phyloP scores from a whole-genome alignment of 2,797 vertebrate species.

The Microctenopoma stevenorrisi region DNA sequence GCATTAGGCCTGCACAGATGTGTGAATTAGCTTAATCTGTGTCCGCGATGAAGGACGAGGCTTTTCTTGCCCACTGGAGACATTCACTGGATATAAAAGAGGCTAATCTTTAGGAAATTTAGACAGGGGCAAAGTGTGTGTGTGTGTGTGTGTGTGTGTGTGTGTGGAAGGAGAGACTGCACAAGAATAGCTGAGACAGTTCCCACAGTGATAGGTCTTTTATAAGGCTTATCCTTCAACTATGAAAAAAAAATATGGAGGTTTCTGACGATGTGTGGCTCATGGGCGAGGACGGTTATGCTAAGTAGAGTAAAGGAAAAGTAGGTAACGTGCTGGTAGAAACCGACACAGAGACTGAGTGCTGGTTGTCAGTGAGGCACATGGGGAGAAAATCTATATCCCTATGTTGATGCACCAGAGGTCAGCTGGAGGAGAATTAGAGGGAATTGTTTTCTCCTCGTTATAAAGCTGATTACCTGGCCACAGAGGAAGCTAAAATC shows the following conservation, averaged over 20 bases:
- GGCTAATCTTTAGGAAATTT: conserved; percentile 77
- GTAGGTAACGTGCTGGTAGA: conserved; percentile 34
- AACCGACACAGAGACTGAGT: conserved; percentile 12
- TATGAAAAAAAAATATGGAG: conserved; percentile 19
- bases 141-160: conserved; percentile 6
- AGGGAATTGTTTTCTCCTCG: conserved; percentile 21
- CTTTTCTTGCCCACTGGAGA: conserved; percentile 78
- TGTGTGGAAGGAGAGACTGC: conserved; percentile 20
- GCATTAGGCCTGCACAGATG: conserved; percentile 75
- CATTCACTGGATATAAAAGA: conserved; percentile 73
- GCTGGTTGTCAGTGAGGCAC: conserved; percentile 18
- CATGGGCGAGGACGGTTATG: conserved; percentile 9
- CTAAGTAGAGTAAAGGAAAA: conserved; percentile 27
- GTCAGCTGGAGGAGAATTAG: conserved; percentile 58
- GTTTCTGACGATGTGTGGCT: conserved; percentile 45
- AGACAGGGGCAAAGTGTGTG: conserved; percentile 40
- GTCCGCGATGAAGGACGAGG: conserved; percentile 78
- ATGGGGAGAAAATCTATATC: conserved; percentile 4
- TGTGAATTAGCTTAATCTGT: conserved; percentile 82
- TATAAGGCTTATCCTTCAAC: conserved; percentile 51
- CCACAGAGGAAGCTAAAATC: conserved; percentile 23
- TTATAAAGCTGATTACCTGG: conserved; percentile 43
- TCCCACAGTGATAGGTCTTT: conserved; percentile 64
- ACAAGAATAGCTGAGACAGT: conserved; percentile 51
- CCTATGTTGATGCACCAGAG: conserved; percentile 40